Base-by-base conservation (phyloP, 2,888 invertebrate species). In the Cerastis leucographa region DNA sequence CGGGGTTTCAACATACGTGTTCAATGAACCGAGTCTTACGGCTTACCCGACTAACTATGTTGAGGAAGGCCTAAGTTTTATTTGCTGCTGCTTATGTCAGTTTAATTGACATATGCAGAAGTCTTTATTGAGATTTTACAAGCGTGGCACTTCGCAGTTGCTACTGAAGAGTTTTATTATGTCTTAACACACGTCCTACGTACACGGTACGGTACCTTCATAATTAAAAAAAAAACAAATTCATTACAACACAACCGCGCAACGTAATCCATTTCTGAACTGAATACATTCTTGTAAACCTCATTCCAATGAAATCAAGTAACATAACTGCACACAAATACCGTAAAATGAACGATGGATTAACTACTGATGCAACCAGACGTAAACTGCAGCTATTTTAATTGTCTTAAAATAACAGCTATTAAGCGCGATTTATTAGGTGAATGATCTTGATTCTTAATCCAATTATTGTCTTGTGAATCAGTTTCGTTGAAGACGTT, bases 291-390 rank as follows among this genome's bases (percentile, higher is more conserved):
- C 25, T 17, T 14, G 17, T 22, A 65, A 67, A 69, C 71, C 59
- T 67, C 22, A 76, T 81, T 84, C 51, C 66, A 64, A 70, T 76
- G 56, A 80, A 84, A 80, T 62, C 42, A 61, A 84, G 65, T 70
- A n/a, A 62, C 61, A 62, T 68, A 61, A n/a, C 29, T 84, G 61
- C 71, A 83, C 69, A 84, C 56, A 40, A 67, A 40, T 76, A 70
- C 84, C 46, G 66, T 83, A 80, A n/a, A 40, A 71, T 49, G 19
- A 81, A 71, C 56, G 22, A 81, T 81, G 71, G 56, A 49, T 64
- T 77, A 71, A 77, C 68, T 42, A 68, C 62, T 78, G 74, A 81
- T 67, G 72, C 74, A 85, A 85, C 70, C 14, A 80, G 17, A 73
- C 40, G 35, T 42, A 42, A 42, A 42, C 64, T n/a, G 42, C 5